Evolutionary conservation across 1,140 invertebrate species (phyloP).

Genomic region (Carcinoscorpius rotundicauda): DNA sequence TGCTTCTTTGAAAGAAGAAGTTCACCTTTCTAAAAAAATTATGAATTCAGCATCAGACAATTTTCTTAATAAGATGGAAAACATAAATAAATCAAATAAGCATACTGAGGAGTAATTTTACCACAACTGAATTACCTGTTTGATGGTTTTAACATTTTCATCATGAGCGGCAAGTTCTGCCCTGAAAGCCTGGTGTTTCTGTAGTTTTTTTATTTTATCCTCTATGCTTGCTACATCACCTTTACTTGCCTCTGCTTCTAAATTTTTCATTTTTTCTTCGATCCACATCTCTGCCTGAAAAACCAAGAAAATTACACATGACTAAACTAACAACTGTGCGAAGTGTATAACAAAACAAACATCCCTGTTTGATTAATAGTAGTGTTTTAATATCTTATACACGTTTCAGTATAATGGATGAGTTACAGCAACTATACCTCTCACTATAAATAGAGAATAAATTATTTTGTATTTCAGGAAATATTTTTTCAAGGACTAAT

Average conservation of each 20-base stretch:
- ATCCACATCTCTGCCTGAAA: slow-evolving; percentile 72
- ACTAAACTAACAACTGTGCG: too few species aligned
- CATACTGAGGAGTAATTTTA: not conserved
- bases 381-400: too few species aligned
- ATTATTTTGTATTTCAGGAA: too few species aligned
- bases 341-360: too few species aligned
- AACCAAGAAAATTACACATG: not conserved
- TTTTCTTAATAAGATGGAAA: slow-evolving; percentile 26
- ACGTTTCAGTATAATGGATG: too few species aligned
- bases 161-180: slow-evolving; percentile 85
- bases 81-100: not conserved
- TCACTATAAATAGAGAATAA: too few species aligned
- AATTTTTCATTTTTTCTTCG: slow-evolving; percentile 78
- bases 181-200: slow-evolving; percentile 96
- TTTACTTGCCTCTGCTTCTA: slow-evolving; percentile 61
- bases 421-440: too few species aligned
- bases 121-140: slow-evolving; percentile 37
- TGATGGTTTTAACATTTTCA: slow-evolving; percentile 68
- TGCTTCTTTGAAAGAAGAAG: slow-evolving; percentile 42
- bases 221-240: slow-evolving; percentile 37
- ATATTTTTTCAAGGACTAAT: too few species aligned
- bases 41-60: slow-evolving; percentile 36
- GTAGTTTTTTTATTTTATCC: slow-evolving; percentile 74
- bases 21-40: slow-evolving; percentile 36
- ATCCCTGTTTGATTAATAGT: too few species aligned